Conservation (phyloP, 2,888 invertebrate genomes). For the Dinocampus coccinellae region DNA sequence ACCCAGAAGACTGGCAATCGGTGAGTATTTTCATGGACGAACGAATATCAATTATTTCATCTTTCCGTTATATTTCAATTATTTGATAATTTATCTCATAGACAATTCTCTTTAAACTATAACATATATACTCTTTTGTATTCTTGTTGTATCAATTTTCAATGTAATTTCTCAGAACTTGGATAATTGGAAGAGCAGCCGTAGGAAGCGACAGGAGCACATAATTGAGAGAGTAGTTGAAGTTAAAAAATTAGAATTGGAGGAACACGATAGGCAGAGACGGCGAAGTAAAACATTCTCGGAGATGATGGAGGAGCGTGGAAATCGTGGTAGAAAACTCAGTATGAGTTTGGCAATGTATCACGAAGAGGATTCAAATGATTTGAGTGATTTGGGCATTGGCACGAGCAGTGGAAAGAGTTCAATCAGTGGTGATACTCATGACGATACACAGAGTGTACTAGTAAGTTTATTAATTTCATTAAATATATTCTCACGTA, state of each 20-base stretch:
- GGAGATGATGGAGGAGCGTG: slow-evolving; percentile 93
- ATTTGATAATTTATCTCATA: neutral
- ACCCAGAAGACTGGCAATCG: slow-evolving; percentile 93
- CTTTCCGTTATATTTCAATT: slow-evolving; percentile 5
- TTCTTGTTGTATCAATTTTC: slow-evolving; percentile 14
- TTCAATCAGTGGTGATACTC: slow-evolving; percentile 66
- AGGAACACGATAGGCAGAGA: slow-evolving; percentile 79
- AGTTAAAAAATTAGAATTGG: slow-evolving; percentile 87
- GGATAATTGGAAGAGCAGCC: slow-evolving; percentile 93
- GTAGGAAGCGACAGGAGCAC: slow-evolving; percentile 92
- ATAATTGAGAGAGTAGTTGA: slow-evolving; percentile 91
- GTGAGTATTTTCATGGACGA: slow-evolving; percentile 71
- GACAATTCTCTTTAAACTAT: neutral
- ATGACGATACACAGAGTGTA: slow-evolving; percentile 65
- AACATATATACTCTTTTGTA: neutral
- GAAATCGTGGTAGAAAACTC: slow-evolving; percentile 73
- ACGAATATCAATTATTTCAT: slow-evolving; percentile 12
- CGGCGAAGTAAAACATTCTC: slow-evolving; percentile 92
- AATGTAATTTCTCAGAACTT: slow-evolving; percentile 76
- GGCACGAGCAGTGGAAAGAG: slow-evolving; percentile 68
- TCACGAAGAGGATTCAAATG: slow-evolving; percentile 85
- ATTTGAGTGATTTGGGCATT: slow-evolving; percentile 87
- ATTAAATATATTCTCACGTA: neutral
- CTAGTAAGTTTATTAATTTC: slow-evolving; percentile 53
- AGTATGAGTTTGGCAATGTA: slow-evolving; percentile 77